Conservation (phyloP, 2,888 invertebrate genomes). For the Ernsta delagoae region DNA sequence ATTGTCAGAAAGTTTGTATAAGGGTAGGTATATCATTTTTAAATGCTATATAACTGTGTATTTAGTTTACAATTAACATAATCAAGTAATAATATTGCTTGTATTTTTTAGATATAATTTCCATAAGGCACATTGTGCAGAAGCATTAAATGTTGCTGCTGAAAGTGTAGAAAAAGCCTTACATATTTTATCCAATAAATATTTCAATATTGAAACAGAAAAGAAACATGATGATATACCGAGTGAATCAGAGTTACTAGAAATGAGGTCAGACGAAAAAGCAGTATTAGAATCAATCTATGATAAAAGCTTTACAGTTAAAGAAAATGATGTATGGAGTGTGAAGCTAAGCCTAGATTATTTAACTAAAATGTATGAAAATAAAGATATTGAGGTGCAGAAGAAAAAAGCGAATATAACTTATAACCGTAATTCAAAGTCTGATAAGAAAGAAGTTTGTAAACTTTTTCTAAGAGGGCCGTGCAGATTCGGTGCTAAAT, state of each 20-base stretch:
- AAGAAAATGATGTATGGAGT: slow-evolving; percentile 90
- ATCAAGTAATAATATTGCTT: neutral
- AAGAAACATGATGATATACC: slow-evolving; percentile 70
- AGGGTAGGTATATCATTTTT: no score
- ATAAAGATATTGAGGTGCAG: slow-evolving; percentile 75
- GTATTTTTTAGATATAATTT: slow-evolving; percentile 88
- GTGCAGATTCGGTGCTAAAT: slow-evolving; percentile 90
- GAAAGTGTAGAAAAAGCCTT: slow-evolving; percentile 90
- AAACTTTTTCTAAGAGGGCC: slow-evolving; percentile 87
- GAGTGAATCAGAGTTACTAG: slow-evolving; percentile 82
- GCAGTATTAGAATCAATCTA: slow-evolving; percentile 92
- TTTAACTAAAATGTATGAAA: slow-evolving; percentile 83
- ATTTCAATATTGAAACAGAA: slow-evolving; percentile 82
- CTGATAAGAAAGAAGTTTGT: slow-evolving; percentile 85
- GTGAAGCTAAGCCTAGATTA: slow-evolving; percentile 88
- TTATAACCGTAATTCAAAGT: slow-evolving; percentile 60
- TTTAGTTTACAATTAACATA: no score
- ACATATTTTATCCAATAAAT: slow-evolving; percentile 89
- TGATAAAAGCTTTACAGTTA: slow-evolving; percentile 87
- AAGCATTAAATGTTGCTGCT: slow-evolving; percentile 88
- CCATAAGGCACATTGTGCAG: slow-evolving; percentile 89
- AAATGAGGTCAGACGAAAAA: slow-evolving; percentile 89
- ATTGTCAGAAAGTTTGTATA: no score
- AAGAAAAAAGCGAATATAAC: slow-evolving; percentile 71
- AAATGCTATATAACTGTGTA: no score